Evolutionary conservation across 2,797 vertebrate genomes (phyloP), one percentile per base, ranked within the genome.

Genomic region (Triplophysa bombifrons): DNA sequence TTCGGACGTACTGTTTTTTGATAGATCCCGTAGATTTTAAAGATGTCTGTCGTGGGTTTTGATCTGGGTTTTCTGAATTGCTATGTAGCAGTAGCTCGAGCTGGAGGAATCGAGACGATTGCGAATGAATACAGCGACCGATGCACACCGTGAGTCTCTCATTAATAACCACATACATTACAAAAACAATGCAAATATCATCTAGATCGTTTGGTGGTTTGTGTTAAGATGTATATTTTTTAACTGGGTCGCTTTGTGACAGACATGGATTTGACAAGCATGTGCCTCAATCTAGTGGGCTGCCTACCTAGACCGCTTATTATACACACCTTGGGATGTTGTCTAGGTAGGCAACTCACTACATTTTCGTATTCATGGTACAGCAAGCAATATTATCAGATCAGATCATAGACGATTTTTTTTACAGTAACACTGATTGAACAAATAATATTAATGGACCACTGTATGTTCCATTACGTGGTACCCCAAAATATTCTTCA

Each of bases 81-180:
- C 90, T 99, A 98, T 85, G 96, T 98, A 85, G 97, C 97, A 2
- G 97, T 99, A 88, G 97, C 97, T 58, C 93, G 96, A 85, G 96
- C 96, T 81, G 97, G 97, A 78, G 97, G 97, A 72, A 98, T 98
- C 82, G 96, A 98, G 89, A 96, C 96, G 0, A 88, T 96, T 83
- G 96, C 96, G 19, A 98, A 98, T 69, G 96, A 98, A 83, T 98
- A 98, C 90, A 99, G 97, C 92, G 97, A 99, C 84, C 94, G 97
- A 81, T 92, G 93, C 92, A 98, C 97, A 84, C 97, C 96, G 97
- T 99, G 87, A 98, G 97, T 98, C 82, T 2, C 12, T 25, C 10
- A 5, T 11, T 6, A 65, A 12, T 6, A 5, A 19, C 11, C 14
- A 0, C 30, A 34, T n/a, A 41, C 16, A 61, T 17, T 16, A 34